Evolutionary conservation across 2,888 invertebrate genomes (phyloP), one percentile per base, ranked within the genome.

Genomic region (Ichneumoninae sp.): DNA sequence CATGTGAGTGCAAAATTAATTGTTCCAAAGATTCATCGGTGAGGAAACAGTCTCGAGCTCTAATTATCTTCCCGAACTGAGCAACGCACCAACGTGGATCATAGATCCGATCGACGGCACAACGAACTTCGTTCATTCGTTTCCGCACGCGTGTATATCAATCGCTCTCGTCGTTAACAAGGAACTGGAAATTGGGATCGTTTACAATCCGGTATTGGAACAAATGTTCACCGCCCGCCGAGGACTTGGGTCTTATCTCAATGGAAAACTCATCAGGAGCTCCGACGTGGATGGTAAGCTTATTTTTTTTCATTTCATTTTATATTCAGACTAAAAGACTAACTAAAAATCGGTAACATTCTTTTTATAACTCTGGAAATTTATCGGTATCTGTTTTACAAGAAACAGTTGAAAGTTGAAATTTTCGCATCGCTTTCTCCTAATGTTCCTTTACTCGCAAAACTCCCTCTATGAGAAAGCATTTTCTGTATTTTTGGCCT

Each of bases 21-120:
- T 66, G 19, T 54, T 57, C 33, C 40, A 3, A 57, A 97, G 97
- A 91, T 97, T 97, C 92, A 97, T 98, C 88, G 97, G 97, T 1
- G 98, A 98, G 92, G 98, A 98, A 93, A 95, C 95, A 50, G 94
- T 94, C 3, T 91, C 90, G 1, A 83, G 87, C 72, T 93, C 94
- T 60, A 93, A 94, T 19, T 92, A 94, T 68, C 94, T 95, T 70
- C 95, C 95, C 80, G 94, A 95, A 60, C 94, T 97, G 85, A 97
- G 97, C 0, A 95, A 97, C 90, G 95, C 95, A 13, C 97, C 97
- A 22, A 98, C 98, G 0, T 97, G 97, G 97, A 96, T 97, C 85
- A 96, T 97, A 79, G 97, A 98, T 94, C 97, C 98, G 10, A 97
- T 98, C 76, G 98, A 98, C 94, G 98, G 98, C 36, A 98, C 98